Evolutionary conservation across 2,888 invertebrate species (phyloP).

Genomic region (Bibio marci): DNA sequence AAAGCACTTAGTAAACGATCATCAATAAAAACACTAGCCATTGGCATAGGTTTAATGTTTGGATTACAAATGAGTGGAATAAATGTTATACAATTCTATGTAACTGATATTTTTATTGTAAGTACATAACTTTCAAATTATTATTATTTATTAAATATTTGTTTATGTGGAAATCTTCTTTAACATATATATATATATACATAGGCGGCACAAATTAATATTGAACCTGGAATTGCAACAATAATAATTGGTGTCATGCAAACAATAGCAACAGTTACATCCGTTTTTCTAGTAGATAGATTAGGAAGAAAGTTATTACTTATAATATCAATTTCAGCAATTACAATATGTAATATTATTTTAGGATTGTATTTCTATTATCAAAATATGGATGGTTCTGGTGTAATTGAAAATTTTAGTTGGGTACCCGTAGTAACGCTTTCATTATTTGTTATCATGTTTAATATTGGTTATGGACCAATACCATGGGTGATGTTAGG

Average conservation of each 20-base stretch:
- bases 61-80: slow-evolving; percentile 64
- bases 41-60: slow-evolving; percentile 46
- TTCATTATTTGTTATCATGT: slow-evolving; percentile 45
- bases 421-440: slow-evolving; percentile 50
- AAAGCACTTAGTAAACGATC: neutral
- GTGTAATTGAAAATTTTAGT: slow-evolving; percentile 29
- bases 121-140: neutral
- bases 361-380: slow-evolving; percentile 41
- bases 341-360: slow-evolving; percentile 38
- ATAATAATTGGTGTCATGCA: slow-evolving; percentile 54
- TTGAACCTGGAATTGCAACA: slow-evolving; percentile 37
- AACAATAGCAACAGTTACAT: slow-evolving; percentile 37
- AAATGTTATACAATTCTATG: slow-evolving; percentile 55
- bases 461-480: slow-evolving; percentile 51
- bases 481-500: slow-evolving; percentile 59
- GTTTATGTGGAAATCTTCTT: too few relatives aligned
- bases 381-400: slow-evolving; percentile 17
- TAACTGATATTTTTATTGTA: slow-evolving; percentile 40
- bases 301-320: slow-evolving; percentile 50
- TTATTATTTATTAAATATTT: too few relatives aligned
- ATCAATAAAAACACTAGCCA: slow-evolving; percentile 36
- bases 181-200: neutral
- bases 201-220: slow-evolving; percentile 16
- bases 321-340: slow-evolving; percentile 43
- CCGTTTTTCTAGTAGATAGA: slow-evolving; percentile 51